phyloP scores from a whole-genome alignment of 2,888 invertebrate species.

The Corbicula japonica region DNA sequence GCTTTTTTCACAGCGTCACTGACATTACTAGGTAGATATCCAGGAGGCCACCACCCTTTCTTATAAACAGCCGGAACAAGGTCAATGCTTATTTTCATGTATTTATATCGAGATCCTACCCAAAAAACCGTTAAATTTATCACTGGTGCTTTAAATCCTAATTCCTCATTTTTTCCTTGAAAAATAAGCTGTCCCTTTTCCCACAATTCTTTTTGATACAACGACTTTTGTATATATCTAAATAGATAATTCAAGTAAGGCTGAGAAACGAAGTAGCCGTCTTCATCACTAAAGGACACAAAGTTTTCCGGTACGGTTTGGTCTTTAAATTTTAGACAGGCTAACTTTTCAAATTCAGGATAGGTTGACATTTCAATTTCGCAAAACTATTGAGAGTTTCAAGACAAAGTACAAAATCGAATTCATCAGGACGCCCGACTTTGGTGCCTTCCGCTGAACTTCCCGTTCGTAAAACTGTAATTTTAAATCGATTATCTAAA shows the following conservation, averaged over 20 bases:
- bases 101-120: background rate
- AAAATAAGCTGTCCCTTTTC: background rate
- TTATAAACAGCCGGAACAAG: background rate
- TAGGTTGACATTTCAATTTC: background rate
- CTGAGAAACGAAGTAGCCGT: background rate
- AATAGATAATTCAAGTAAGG: constrained; percentile 3
- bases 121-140: background rate
- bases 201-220: background rate
- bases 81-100: background rate
- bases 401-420: constrained; percentile 6
- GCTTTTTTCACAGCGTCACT: background rate
- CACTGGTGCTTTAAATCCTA: background rate
- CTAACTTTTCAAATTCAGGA: background rate
- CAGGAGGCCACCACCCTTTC: background rate
- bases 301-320: background rate
- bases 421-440: constrained; percentile 5
- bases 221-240: background rate
- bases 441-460: constrained; percentile 18
- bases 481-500: background rate
- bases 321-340: background rate
- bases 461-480: background rate
- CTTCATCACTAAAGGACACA: background rate
- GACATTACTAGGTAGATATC: background rate
- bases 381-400: background rate
- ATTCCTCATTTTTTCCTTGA: background rate